These are phyloP conservation scores for Lycophotia porphyrea DNA, from an alignment of 2,888 invertebrate genomes.

Conservation along the genomic window DNA sequence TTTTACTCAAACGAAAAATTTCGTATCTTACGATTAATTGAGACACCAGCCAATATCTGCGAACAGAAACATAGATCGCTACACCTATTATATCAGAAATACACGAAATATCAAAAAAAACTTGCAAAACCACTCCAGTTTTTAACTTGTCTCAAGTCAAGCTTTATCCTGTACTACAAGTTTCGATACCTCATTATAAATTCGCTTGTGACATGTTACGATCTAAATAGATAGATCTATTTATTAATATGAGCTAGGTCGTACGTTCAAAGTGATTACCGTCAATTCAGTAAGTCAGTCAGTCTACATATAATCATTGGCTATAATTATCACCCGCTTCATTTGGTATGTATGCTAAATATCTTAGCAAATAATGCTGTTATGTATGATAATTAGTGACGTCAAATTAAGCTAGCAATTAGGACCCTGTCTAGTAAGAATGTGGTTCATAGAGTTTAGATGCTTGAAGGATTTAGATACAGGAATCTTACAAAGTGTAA, in stretches of 20 bases:
- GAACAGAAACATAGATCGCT: constrained; percentile 29
- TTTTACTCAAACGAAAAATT: background rate
- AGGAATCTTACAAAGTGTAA: background rate
- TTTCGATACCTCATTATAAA: constrained; percentile 46
- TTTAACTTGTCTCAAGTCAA: constrained; percentile 50
- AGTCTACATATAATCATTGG: constrained; percentile 60
- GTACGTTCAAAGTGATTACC: constrained; percentile 33
- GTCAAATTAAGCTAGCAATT: constrained; percentile 58
- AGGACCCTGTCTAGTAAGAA: constrained; percentile 42
- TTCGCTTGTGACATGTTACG: constrained; percentile 37
- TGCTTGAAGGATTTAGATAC: constrained; percentile 24
- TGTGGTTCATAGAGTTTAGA: constrained; percentile 37
- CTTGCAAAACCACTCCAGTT: constrained; percentile 63
- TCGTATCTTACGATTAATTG: background rate
- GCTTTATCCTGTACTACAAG: constrained; percentile 41
- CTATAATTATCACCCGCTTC: constrained; percentile 70
- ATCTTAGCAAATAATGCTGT: constrained; percentile 49
- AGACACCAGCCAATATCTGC: constrained; percentile 1
- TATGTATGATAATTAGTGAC: constrained; percentile 56
- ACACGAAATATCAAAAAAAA: constrained; percentile 45
- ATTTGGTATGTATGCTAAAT: constrained; percentile 69
- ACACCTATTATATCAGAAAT: constrained; percentile 44
- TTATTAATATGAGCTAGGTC: constrained; percentile 33
- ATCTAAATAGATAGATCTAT: constrained; percentile 38
- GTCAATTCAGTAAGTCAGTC: constrained; percentile 23